Evolutionary conservation across 2,797 vertebrate genomes (phyloP), one percentile per base, ranked within the genome.

Genomic region (Danio choprae): DNA sequence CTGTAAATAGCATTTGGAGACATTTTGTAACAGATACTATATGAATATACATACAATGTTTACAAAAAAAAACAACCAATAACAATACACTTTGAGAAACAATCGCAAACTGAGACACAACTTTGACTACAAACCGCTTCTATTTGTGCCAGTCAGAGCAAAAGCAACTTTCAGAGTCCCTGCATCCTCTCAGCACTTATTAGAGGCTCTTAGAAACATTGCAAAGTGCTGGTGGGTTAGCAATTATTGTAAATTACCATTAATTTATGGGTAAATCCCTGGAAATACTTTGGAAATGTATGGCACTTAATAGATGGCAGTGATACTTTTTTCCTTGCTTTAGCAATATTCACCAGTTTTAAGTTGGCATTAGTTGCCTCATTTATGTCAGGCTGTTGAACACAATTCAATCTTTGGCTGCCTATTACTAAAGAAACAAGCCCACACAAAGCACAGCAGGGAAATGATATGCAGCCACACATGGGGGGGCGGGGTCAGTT

Each of bases 1-100:
- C 89, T 94, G 93, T 94, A 94, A 91, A 94, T 94, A 94, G 90
- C 87, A 91, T 87, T 81, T 77, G 82, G 86, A 89, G 76, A 91
- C 87, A 82, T 92, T 93, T 93, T 94, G 86, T 93, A 92, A 92
- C 86, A 88, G 85, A 87, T 88, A 87, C 82, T 87, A 82, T 87
- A 86, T 77, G 43, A 89, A 89, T 88, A 87, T 85, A 85, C 74
- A 87, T 88, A 89, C 89, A 62, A 90, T 81, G 87, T 90, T 90
- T 89, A 88, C 86, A 87, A 81, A 87, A 88, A 65, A 73, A 36
- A 65, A 10, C 22, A 5, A n/a, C 55, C 13, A 36, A 43, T 36
- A 72, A 72, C 4, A 41, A 43, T 22, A 60, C 65, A 22, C 12
- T 70, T 79, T 51, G 44, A 41, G 65, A 79, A 79, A 60, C 76